A percentile compares a stretch with the other conserved stretches of the same genome.
Conservation (phyloP, 2,797 vertebrate species). For the Ptychadena robeensis region DNA sequence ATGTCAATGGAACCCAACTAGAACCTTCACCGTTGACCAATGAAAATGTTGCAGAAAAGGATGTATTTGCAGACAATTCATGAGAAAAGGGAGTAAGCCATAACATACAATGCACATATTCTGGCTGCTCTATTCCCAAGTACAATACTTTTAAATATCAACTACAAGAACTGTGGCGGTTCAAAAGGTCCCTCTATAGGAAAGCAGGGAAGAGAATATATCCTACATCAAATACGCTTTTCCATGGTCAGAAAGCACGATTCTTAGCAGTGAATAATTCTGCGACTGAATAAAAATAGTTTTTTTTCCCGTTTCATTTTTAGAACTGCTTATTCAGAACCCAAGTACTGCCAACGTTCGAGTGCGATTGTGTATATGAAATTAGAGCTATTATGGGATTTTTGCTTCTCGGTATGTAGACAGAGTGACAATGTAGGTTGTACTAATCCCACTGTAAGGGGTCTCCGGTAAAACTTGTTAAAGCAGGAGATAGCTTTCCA, state of each 20-base stretch:
- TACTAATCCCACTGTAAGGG: constrained; percentile 30
- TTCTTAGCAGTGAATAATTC: constrained; percentile 19
- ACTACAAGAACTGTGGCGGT: too few species aligned
- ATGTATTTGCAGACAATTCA: neutral
- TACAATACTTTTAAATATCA: neutral
- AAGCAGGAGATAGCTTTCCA: neutral
- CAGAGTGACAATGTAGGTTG: constrained; percentile 30
- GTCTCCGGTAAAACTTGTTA: constrained; percentile 43
- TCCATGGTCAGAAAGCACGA: neutral
- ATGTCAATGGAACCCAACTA: too few species aligned
- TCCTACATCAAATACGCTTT: neutral
- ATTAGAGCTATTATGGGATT: constrained; percentile 48
- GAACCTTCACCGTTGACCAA: too few species aligned
- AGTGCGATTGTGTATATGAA: constrained; percentile 4
- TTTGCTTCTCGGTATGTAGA: constrained; percentile 44
- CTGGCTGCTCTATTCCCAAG: too few species aligned
- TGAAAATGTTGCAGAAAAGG: neutral
- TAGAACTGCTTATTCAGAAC: constrained; percentile 50
- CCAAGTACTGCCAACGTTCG: neutral
- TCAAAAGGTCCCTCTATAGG: too few species aligned
- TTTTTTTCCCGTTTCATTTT: constrained; percentile 22
- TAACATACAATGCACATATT: neutral
- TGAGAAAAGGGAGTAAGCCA: neutral
- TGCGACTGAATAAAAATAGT: constrained; percentile 23
- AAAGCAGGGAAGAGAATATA: neutral